Evolutionary conservation across 2,888 invertebrate species (phyloP).

Genomic region (Ectobius pallidus): DNA sequence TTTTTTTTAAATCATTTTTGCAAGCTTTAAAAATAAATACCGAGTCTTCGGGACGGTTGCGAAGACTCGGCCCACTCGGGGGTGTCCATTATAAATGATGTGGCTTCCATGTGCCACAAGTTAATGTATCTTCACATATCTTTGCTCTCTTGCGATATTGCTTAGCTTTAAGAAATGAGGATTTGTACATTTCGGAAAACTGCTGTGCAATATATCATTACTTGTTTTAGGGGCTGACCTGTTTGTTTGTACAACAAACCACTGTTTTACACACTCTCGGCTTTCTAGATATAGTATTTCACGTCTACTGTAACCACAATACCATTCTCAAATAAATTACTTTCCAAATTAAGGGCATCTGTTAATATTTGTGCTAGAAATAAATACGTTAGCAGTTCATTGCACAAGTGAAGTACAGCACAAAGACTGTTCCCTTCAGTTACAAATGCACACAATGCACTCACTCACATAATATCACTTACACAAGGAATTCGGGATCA

Average conservation of each 20-base stretch:
- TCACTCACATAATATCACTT: slow-evolving; percentile 16
- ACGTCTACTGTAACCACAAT: neutral
- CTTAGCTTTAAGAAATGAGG: slow-evolving; percentile 9
- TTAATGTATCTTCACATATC: neutral
- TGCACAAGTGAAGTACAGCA: slow-evolving; percentile 40
- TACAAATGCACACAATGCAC: neutral
- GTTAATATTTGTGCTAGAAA: slow-evolving; percentile 42
- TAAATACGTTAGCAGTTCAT: slow-evolving; percentile 42
- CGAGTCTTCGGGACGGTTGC: slow-evolving; percentile 2
- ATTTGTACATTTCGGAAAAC: slow-evolving; percentile 19
- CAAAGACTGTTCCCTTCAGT: slow-evolving; percentile 14
- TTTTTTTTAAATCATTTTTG: slow-evolving; percentile 9
- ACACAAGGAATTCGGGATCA: slow-evolving; percentile 58
- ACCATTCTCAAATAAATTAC: slow-evolving; percentile 32
- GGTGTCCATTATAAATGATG: neutral
- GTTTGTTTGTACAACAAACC: no score
- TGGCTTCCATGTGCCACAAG: no score
- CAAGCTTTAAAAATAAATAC: slow-evolving; percentile 31
- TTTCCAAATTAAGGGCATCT: slow-evolving; percentile 15
- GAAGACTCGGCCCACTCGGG: neutral
- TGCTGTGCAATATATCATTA: slow-evolving; percentile 18
- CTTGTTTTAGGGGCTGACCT: neutral
- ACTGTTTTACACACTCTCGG: neutral
- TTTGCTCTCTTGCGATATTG: slow-evolving; percentile 11
- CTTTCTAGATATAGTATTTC: neutral